These are phyloP conservation scores for Stichopus horrens DNA, from an alignment of 53 echinoderm and acorn worm genomes.

Conservation along the genomic window DNA sequence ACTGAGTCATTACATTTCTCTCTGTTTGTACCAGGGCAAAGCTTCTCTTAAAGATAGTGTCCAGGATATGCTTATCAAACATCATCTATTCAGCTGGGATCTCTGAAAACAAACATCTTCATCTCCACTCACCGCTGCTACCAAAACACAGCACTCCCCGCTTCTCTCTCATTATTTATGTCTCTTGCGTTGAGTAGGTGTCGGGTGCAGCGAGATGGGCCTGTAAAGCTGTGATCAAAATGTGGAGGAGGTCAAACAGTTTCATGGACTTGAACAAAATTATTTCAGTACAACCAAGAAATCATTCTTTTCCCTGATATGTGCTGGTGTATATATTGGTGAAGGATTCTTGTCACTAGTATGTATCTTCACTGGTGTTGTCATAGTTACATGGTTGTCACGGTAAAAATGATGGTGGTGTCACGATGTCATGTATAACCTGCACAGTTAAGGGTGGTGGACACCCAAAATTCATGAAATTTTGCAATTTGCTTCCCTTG, in stretches of 20 bases:
- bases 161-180: background rate
- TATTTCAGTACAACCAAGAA: background rate
- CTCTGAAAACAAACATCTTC: conserved; percentile 51
- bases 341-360: background rate
- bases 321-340: background rate
- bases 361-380: background rate
- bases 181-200: background rate
- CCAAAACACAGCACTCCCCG: background rate
- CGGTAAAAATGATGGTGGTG: background rate
- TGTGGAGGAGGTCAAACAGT: background rate
- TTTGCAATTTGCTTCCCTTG: too few relatives aligned
- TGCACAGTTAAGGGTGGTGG: too few relatives aligned
- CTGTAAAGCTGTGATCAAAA: background rate
- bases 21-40: conserved; percentile 55
- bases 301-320: background rate
- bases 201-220: background rate
- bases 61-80: conserved; percentile 99
- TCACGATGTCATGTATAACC: background rate
- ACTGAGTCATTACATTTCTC: conserved; percentile 8
- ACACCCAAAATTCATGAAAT: too few relatives aligned
- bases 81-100: conserved; percentile 99
- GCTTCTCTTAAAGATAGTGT: conserved; percentile 97
- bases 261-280: background rate
- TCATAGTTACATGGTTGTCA: background rate
- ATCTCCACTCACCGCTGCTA: background rate